Evolutionary conservation across 2,888 invertebrate species (phyloP).

Genomic region (Nymphalis urticae): DNA sequence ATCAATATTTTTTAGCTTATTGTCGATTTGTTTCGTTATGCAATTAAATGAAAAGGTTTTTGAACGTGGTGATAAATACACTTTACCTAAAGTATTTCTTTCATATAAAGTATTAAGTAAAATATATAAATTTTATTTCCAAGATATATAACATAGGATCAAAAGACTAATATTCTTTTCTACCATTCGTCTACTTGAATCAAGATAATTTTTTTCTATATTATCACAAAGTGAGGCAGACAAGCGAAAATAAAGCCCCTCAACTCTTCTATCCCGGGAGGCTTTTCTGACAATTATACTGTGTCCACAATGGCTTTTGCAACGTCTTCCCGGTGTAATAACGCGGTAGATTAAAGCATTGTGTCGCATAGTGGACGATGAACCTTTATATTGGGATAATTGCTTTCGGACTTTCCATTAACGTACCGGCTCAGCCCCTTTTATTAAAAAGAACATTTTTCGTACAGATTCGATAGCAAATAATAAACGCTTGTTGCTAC

Average conservation of each 20-base stretch:
- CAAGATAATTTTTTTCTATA: slow-evolving; percentile 26
- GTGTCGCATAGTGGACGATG: slow-evolving; percentile 45
- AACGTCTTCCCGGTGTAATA: slow-evolving; percentile 43
- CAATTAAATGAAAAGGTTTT: no score
- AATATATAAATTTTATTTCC: no score
- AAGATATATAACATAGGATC: neutral
- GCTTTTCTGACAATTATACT: slow-evolving; percentile 38
- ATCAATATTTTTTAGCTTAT: neutral
- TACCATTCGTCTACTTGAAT: slow-evolving; percentile 24
- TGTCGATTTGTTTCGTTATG: no score
- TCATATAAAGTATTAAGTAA: no score
- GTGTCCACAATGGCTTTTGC: slow-evolving; percentile 42
- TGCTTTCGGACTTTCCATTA: slow-evolving; percentile 46
- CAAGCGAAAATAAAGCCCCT: slow-evolving; percentile 37
- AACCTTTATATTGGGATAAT: slow-evolving; percentile 53
- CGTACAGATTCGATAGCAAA: slow-evolving; percentile 18
- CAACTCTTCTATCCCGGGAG: slow-evolving; percentile 35
- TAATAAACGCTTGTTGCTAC: slow-evolving; percentile 16
- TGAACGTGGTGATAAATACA: no score
- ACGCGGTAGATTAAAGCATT: slow-evolving; percentile 48
- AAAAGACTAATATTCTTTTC: neutral
- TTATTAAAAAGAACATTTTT: slow-evolving; percentile 38
- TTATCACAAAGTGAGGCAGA: slow-evolving; percentile 28
- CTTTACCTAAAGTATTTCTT: no score
- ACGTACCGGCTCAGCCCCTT: slow-evolving; percentile 38